Percentiles rank a stretch among this genome's conserved stretches.
Evolutionary conservation across 2,113 vertebrate genomes (phyloP).

Genomic region (Prochilodus magdalenae): DNA sequence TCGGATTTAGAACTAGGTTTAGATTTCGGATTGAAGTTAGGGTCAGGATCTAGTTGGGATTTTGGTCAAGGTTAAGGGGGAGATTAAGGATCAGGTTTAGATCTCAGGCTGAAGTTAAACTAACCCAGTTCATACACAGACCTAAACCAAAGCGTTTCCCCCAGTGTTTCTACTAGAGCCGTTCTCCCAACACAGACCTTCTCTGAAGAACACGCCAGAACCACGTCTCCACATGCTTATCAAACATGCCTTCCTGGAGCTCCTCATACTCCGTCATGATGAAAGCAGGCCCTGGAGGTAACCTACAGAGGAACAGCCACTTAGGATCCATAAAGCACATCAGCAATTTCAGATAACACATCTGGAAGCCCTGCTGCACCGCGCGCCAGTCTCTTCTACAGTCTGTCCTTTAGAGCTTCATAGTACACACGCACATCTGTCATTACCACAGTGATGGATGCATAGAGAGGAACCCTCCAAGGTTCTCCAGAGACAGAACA

Average conservation of each 20-base stretch:
- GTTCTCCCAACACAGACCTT: not conserved
- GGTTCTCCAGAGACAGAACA: not conserved
- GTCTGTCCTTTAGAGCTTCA: constrained; percentile 22
- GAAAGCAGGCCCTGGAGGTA: not conserved
- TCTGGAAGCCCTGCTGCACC: not conserved
- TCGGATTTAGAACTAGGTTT: too few relatives aligned
- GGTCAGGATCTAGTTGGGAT: too few relatives aligned
- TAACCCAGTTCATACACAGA: too few relatives aligned
- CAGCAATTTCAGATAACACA: not conserved
- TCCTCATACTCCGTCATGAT: not conserved
- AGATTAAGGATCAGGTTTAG: too few relatives aligned
- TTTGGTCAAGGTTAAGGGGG: too few relatives aligned
- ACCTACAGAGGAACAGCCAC: not conserved
- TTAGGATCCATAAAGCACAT: not conserved
- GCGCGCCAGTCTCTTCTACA: not conserved
- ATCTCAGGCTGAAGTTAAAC: too few relatives aligned
- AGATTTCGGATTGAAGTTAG: too few relatives aligned
- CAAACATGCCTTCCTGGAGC: not conserved
- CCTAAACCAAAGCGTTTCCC: too few relatives aligned
- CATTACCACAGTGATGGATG: constrained; percentile 21
- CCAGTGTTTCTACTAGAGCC: not conserved
- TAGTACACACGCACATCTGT: constrained; percentile 1
- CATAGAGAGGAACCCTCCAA: not conserved
- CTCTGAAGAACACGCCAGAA: not conserved
- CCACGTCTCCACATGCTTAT: not conserved